These are phyloP conservation scores for Drosophila pallidifrons DNA, from an alignment of 1,140 invertebrate genomes.

Conservation along the genomic window DNA sequence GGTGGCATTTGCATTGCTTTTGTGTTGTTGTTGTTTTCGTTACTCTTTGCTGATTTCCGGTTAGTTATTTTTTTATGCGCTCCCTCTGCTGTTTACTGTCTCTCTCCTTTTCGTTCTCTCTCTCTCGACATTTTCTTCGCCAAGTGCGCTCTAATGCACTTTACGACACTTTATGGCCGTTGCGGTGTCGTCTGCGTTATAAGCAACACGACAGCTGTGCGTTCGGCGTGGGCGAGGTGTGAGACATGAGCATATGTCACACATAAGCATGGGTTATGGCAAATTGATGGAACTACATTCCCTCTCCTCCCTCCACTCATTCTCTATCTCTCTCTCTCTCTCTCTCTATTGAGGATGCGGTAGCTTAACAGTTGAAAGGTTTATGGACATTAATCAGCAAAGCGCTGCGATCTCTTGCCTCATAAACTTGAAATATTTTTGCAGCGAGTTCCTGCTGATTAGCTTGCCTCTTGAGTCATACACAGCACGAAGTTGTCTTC, in stretches of 20 bases:
- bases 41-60: constrained; percentile 54
- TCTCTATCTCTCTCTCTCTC: no score
- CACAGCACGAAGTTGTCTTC: not conserved
- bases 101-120: not conserved
- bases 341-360: constrained; percentile 2
- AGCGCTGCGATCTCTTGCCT: not conserved
- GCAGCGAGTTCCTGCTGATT: not conserved
- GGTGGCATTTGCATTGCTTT: constrained; percentile 33
- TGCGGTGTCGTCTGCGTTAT: constrained; percentile 42
- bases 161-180: constrained; percentile 79
- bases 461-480: not conserved
- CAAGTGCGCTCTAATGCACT: constrained; percentile 82
- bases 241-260: constrained; percentile 34
- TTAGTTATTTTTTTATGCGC: constrained; percentile 36
- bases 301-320: not conserved
- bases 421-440: not conserved
- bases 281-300: constrained; percentile 62
- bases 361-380: not conserved
- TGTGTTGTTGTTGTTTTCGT: constrained; percentile 20
- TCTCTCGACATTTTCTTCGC: constrained; percentile 29
- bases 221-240: not conserved
- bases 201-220: constrained; percentile 28
- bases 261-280: constrained; percentile 66
- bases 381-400: constrained; percentile 11
- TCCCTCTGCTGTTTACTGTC: not conserved